Conservation (phyloP, 2,113 vertebrate species). For the Coptodon bakossiorum region DNA sequence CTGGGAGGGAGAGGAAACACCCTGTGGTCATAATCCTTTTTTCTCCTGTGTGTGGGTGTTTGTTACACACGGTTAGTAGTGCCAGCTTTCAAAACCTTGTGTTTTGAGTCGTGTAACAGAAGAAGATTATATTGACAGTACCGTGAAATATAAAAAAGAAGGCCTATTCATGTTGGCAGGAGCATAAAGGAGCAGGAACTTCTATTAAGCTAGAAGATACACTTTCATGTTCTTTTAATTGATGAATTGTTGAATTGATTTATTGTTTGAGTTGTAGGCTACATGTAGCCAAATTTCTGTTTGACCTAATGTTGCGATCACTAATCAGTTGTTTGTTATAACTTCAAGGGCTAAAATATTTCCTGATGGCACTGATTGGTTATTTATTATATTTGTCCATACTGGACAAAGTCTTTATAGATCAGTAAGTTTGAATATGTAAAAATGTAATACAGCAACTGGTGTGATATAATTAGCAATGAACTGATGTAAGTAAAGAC, state of each 20-base stretch:
- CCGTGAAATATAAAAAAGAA: neutral
- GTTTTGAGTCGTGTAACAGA: neutral
- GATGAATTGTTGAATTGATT: neutral
- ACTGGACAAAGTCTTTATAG: neutral
- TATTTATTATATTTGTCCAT: neutral
- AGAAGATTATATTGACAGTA: neutral
- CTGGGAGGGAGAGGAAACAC: conserved; percentile 32
- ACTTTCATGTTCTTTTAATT: accelerated
- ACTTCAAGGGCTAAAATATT: neutral
- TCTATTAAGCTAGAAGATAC: neutral
- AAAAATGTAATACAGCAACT: neutral
- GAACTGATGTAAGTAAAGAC: neutral
- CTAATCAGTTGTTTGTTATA: neutral
- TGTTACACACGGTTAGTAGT: neutral
- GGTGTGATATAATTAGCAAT: neutral
- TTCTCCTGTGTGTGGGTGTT: neutral
- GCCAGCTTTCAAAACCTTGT: neutral
- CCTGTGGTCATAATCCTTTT: conserved; percentile 43
- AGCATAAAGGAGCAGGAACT: accelerated
- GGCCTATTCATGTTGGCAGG: neutral
- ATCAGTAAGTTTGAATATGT: neutral
- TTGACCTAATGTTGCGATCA: neutral
- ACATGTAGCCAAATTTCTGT: neutral
- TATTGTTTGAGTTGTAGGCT: neutral
- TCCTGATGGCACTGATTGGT: neutral